phyloP scores from a whole-genome alignment of 1,140 invertebrate genomes.

The Drosophila nasuta region DNA sequence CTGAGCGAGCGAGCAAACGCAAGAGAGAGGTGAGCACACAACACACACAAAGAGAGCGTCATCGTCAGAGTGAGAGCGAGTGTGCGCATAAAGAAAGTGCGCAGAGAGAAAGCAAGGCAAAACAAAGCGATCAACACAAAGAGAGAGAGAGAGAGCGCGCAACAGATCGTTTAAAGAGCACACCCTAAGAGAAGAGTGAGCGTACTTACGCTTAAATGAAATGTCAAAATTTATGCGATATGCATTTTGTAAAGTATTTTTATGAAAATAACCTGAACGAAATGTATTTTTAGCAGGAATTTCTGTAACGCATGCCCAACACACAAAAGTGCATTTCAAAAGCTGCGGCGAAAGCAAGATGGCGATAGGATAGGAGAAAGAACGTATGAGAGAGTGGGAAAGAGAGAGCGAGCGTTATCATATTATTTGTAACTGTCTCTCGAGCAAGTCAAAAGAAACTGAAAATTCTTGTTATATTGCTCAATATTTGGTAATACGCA shows the following conservation, averaged over 20 bases:
- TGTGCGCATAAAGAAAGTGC: slow-evolving; percentile 20
- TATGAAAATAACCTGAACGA: slow-evolving; percentile 50
- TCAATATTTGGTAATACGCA: slow-evolving; percentile 80
- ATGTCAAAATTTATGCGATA: slow-evolving; percentile 54
- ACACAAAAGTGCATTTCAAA: slow-evolving; percentile 33
- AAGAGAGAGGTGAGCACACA: slow-evolving; percentile 15
- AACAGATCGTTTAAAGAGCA: slow-evolving; percentile 24
- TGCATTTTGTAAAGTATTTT: slow-evolving; percentile 71
- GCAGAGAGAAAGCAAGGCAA: slow-evolving; percentile 35
- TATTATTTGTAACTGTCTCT: slow-evolving; percentile 60
- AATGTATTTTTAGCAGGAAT: slow-evolving; percentile 74
- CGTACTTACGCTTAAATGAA: slow-evolving; percentile 20
- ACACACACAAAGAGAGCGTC: background rate
- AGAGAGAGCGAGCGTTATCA: slow-evolving; percentile 35
- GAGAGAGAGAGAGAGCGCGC: slow-evolving; percentile 20
- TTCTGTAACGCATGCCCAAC: slow-evolving; percentile 41
- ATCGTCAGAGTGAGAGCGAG: slow-evolving; percentile 4
- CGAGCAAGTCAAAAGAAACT: slow-evolving; percentile 72
- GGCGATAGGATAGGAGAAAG: background rate
- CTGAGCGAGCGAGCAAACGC: slow-evolving; percentile 40
- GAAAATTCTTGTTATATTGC: slow-evolving; percentile 80
- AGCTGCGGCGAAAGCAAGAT: slow-evolving; percentile 18
- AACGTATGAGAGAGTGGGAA: background rate
- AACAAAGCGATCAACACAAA: slow-evolving; percentile 18
- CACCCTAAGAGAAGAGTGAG: slow-evolving; percentile 32